Conservation (phyloP, 2,113 vertebrate species). For the Brienomyrus brachyistius region DNA sequence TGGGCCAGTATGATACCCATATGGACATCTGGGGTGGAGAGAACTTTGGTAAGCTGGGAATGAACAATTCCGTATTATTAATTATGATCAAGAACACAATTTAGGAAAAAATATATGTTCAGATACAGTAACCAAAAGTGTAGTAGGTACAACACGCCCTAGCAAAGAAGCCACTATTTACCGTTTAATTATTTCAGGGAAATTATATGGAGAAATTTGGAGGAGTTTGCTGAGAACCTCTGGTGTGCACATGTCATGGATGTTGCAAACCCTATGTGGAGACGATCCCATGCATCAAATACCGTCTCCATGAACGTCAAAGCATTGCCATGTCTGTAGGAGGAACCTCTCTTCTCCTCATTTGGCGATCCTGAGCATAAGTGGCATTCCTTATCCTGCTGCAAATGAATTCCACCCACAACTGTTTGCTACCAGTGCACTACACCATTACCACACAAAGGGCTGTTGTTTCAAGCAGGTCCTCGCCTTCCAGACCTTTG, state of each 20-base stretch:
- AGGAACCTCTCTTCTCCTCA: not conserved
- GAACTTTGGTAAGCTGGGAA: constrained; percentile 82
- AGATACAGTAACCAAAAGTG: not conserved
- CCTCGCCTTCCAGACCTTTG: not conserved
- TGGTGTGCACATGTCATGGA: not conserved
- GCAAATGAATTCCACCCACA: not conserved
- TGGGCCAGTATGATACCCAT: constrained; percentile 95
- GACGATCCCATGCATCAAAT: not conserved
- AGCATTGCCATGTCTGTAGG: not conserved
- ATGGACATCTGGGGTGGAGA: constrained; percentile 99
- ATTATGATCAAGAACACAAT: not conserved
- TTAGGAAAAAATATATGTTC: not conserved
- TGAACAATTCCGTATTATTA: not conserved
- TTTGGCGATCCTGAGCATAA: not conserved
- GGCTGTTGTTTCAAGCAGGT: not conserved
- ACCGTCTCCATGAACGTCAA: not conserved
- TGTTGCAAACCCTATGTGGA: not conserved
- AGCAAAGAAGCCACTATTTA: not conserved
- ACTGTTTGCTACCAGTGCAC: not conserved
- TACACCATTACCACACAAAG: not conserved
- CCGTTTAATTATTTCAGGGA: not conserved
- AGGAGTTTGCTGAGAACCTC: not conserved
- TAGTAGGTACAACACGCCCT: not conserved
- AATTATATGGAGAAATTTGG: not conserved
- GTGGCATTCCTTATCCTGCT: not conserved